Percentiles rank a stretch among this genome's conserved stretches.
Evolutionary conservation across 2,113 vertebrate genomes (phyloP).

Genomic region (Chascanopsetta lugubris): DNA sequence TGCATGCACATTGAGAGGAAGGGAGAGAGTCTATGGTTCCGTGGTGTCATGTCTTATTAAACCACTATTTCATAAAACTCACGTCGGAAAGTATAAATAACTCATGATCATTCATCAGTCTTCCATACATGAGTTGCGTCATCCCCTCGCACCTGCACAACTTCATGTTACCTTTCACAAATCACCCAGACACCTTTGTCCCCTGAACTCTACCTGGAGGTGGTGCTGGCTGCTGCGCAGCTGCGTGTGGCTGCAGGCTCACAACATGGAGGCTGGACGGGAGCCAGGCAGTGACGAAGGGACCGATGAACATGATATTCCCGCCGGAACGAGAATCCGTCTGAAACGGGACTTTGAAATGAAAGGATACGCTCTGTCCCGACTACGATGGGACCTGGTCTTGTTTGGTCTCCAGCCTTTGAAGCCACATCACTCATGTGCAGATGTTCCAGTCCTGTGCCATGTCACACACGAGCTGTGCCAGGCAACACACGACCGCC

Average conservation of each 20-base stretch:
- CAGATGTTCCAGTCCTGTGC: background rate
- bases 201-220: background rate
- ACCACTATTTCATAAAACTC: too few species aligned
- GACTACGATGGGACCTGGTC: background rate
- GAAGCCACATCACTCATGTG: background rate
- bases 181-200: too few species aligned
- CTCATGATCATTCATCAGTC: too few species aligned
- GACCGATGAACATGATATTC: background rate
- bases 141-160: background rate
- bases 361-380: conserved; percentile 14
- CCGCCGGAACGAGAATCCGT: background rate
- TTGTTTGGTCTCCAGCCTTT: background rate
- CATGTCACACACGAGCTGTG: conserved; percentile 30
- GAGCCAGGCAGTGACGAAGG: conserved; percentile 5
- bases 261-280: conserved; percentile 9
- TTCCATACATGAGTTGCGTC: too few species aligned
- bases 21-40: too few species aligned
- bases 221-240: too few species aligned
- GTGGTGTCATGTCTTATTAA: too few species aligned
- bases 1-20: too few species aligned
- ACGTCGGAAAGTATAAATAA: too few species aligned
- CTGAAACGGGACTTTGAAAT: background rate
- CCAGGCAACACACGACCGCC: conserved; percentile 47
- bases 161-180: background rate
- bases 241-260: conserved; percentile 18